Conservation (phyloP, 2,113 vertebrate species). For the Siniperca chuatsi region DNA sequence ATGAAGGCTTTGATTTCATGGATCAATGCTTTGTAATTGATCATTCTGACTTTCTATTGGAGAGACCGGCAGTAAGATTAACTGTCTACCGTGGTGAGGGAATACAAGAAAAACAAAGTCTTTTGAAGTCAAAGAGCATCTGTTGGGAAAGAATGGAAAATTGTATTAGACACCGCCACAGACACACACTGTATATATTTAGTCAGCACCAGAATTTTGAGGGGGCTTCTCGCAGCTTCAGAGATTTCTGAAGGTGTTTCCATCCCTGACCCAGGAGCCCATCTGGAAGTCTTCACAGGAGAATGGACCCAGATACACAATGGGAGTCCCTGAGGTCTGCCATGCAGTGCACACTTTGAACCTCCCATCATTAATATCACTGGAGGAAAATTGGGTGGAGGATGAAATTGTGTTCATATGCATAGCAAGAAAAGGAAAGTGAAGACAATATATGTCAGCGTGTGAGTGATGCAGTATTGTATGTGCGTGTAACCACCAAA, state of each 20-base stretch:
- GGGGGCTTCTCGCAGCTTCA: slow-evolving; percentile 3
- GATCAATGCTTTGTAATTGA: slow-evolving; percentile 74
- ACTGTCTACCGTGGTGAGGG: slow-evolving; percentile 55
- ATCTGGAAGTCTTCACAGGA: slow-evolving; percentile 80
- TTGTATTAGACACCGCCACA: slow-evolving; percentile 41
- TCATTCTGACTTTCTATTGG: slow-evolving; percentile 51
- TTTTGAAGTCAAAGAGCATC: slow-evolving; percentile 62
- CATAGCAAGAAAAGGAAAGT: slow-evolving; percentile 4
- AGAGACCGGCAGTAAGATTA: slow-evolving; percentile 57
- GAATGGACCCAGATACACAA: slow-evolving; percentile 59
- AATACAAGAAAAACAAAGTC: slow-evolving; percentile 60
- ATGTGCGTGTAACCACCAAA: slow-evolving; percentile 40
- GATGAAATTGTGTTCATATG: slow-evolving; percentile 57
- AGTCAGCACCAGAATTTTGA: slow-evolving; percentile 38
- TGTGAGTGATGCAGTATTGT: slow-evolving; percentile 37
- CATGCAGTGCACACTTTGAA: slow-evolving; percentile 44
- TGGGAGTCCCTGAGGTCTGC: slow-evolving; percentile 56
- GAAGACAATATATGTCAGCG: slow-evolving; percentile 16
- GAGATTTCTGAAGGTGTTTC: slow-evolving; percentile 61
- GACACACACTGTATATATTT: slow-evolving; percentile 49
- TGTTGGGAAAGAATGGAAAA: slow-evolving; percentile 52
- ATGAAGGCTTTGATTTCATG: slow-evolving; percentile 72
- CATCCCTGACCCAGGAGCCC: slow-evolving; percentile 57
- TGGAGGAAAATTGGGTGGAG: slow-evolving; percentile 36
- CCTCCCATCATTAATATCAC: slow-evolving; percentile 60